Evolutionary conservation across 1,140 invertebrate genomes (phyloP).

Genomic region (Neodiprion virginianus): DNA sequence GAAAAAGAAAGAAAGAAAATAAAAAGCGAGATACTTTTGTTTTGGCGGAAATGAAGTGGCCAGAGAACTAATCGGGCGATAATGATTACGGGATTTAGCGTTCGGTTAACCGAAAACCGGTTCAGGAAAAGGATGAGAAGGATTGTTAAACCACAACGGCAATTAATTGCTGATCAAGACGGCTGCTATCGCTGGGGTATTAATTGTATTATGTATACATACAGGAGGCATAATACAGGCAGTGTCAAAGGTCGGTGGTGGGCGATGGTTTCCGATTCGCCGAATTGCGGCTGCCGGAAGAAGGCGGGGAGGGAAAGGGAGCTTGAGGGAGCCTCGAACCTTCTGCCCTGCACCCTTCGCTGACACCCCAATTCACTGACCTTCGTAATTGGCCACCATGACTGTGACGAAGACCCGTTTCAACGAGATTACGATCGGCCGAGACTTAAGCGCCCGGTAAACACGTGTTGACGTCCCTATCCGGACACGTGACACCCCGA

Average conservation of each 20-base stretch:
- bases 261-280: too few relatives aligned
- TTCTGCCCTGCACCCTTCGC: background rate
- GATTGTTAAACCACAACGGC: too few relatives aligned
- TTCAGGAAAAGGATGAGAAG: too few relatives aligned
- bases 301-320: background rate
- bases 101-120: background rate
- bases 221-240: background rate
- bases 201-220: too few relatives aligned
- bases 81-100: background rate
- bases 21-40: background rate
- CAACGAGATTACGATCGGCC: background rate
- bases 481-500: background rate
- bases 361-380: background rate
- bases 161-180: background rate
- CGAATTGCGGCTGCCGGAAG: too few relatives aligned
- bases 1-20: background rate
- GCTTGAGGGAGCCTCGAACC: background rate
- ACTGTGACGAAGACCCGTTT: slow-evolving; percentile 1
- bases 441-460: background rate
- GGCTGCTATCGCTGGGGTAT: too few relatives aligned
- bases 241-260: background rate
- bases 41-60: background rate
- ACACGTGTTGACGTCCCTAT: background rate
- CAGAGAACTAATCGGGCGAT: background rate
- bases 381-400: background rate